Evolutionary conservation across 2,888 invertebrate genomes (phyloP), one percentile per base, ranked within the genome.

Genomic region (Brachypterus glaber): DNA sequence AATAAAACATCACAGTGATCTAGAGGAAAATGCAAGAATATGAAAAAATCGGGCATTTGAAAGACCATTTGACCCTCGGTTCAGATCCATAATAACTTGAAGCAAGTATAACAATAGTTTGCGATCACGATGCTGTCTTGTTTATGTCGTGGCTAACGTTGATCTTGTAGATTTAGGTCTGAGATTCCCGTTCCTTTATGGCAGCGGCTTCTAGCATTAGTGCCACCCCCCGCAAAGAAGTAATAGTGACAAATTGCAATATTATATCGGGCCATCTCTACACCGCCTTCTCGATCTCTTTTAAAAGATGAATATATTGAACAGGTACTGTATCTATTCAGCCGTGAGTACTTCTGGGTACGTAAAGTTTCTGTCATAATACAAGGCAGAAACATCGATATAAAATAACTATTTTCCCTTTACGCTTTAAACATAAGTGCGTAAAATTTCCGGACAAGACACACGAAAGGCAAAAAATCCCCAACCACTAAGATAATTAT

Each of bases 71-170:
- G 58, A 59, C 57, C 57, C 50, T 47, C n/a, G 55, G 60, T 59
- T 60, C 59, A 59, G 57, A 58, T 61, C 57, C 57, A 57, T 59
- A 61, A 59, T 61, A 59, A 57, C 54, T 57, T 50, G 51, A 51
- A 50, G 55, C 55, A 57, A 58, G 51, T 51, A 53, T 54, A 60
- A 60, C 59, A 59, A 60, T 58, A 58, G 55, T 50, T 51, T 50
- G 54, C 45, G 51, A 50, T 56, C 59, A 59, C 59, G 59, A 59
- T 51, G 27, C 57, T 57, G 55, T 49, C 57, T 55, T 54, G 52
- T 52, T 27, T 13, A 4, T 13, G 27, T 27, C 27, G 27, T 27
- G 27, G 27, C 27, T 4, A 27, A 27, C 7, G 27, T 27, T 27
- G 27, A 27, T 27, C 8, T 27, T 27, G 27, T 11, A 27, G 27